A percentile compares a stretch with the other conserved stretches of the same genome.
Evolutionary conservation across 2,888 invertebrate genomes (phyloP).

Genomic region (Glaucopsyche alexis): DNA sequence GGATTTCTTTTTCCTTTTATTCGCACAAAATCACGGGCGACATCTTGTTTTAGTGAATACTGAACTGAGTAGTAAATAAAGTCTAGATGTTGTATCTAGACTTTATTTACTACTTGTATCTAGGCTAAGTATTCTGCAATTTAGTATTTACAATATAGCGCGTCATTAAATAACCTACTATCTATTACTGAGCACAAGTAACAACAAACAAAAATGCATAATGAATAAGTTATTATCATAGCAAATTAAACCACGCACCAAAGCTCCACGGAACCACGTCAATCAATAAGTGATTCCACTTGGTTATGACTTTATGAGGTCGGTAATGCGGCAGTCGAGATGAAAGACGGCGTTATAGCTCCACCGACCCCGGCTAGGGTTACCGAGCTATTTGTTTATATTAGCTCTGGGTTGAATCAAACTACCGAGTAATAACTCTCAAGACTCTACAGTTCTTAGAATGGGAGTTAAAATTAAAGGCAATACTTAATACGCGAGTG

Average conservation of each 20-base stretch:
- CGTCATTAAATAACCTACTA: no score
- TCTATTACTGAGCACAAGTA: no score
- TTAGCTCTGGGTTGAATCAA: constrained; percentile 34
- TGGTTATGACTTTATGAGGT: constrained; percentile 47
- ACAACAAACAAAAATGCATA: no score
- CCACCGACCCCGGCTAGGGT: constrained; percentile 59
- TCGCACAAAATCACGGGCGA: no score
- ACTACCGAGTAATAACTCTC: neutral
- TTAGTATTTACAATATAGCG: no score
- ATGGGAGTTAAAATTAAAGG: neutral
- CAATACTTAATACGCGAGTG: neutral
- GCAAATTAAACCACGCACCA: neutral
- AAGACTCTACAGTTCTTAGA: constrained; percentile 13
- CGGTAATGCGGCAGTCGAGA: constrained; percentile 61
- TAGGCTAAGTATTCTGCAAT: no score
- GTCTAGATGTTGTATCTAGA: no score
- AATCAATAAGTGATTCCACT: neutral
- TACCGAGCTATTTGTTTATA: constrained; percentile 66
- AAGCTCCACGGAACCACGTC: constrained; percentile 13
- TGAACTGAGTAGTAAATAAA: no score
- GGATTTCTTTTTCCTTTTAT: no score
- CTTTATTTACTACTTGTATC: no score
- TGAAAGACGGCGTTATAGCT: constrained; percentile 69
- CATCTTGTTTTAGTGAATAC: no score
- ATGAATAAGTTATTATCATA: no score